Percentiles rank a stretch among this genome's conserved stretches.
These are phyloP conservation scores for Leguminivora glycinivorella DNA, from an alignment of 1,140 invertebrate species.

Conservation along the genomic window DNA sequence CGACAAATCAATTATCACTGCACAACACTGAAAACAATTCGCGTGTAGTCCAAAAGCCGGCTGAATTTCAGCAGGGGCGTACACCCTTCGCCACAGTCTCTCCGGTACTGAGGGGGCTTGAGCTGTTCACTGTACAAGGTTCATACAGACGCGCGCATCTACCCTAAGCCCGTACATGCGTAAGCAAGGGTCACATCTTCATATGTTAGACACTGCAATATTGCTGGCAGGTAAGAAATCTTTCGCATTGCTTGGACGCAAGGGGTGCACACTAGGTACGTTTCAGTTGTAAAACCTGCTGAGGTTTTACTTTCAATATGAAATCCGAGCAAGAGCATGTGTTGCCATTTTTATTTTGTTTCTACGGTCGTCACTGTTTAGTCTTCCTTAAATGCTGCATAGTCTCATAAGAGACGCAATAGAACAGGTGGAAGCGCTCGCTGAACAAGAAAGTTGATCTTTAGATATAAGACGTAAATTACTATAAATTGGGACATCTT, in stretches of 20 bases:
- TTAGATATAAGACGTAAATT: too few species aligned
- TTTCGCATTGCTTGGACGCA: slow-evolving; percentile 46
- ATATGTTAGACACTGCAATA: slow-evolving; percentile 50
- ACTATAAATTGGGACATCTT: too few species aligned
- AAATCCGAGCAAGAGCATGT: neutral
- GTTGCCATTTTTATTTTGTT: neutral
- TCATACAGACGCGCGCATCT: slow-evolving; percentile 70
- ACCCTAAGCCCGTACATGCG: slow-evolving; percentile 62
- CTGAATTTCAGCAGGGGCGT: slow-evolving; percentile 47
- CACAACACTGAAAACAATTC: slow-evolving; percentile 47
- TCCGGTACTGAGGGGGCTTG: slow-evolving; percentile 65
- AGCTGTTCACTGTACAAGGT: slow-evolving; percentile 47
- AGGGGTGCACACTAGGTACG: slow-evolving; percentile 24
- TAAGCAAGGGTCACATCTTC: slow-evolving; percentile 45
- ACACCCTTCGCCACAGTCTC: slow-evolving; percentile 41
- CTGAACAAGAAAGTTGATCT: too few species aligned
- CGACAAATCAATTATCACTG: slow-evolving; percentile 55
- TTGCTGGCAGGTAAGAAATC: slow-evolving; percentile 60
- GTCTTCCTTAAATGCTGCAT: too few species aligned
- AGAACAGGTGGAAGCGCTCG: too few species aligned
- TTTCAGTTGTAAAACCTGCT: neutral
- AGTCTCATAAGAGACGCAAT: too few species aligned
- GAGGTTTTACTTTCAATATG: neutral
- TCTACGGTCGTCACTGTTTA: too few species aligned
- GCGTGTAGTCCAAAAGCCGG: slow-evolving; percentile 36